Conservation (phyloP, 1,140 invertebrate species). For the Pollicipes pollicipes region DNA sequence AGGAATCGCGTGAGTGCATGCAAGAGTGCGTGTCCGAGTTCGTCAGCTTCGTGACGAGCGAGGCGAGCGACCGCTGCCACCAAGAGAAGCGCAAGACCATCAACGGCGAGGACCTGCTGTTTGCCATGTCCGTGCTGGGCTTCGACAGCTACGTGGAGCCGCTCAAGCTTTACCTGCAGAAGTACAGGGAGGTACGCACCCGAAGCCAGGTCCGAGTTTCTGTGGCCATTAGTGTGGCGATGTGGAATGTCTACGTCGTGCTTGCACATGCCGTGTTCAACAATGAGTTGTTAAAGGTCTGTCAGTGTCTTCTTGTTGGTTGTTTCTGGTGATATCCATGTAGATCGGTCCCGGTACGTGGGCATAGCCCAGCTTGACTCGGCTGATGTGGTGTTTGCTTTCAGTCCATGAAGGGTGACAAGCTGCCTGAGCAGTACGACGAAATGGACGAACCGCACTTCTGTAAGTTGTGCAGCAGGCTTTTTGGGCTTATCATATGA, state of each 20-base stretch:
- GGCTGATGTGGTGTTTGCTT: too few relatives aligned
- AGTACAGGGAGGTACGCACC: slow-evolving; percentile 66
- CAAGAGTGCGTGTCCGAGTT: slow-evolving; percentile 99
- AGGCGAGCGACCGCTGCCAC: slow-evolving; percentile 89
- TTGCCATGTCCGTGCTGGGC: slow-evolving; percentile 88
- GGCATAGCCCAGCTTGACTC: too few relatives aligned
- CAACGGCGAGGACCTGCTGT: slow-evolving; percentile 94
- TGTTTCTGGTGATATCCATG: too few relatives aligned
- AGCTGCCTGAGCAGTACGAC: background rate
- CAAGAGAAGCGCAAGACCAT: slow-evolving; percentile 98
- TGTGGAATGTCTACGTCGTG: too few relatives aligned
- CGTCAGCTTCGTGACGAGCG: slow-evolving; percentile 97
- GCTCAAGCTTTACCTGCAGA: slow-evolving; percentile 86
- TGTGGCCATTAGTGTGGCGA: too few relatives aligned
- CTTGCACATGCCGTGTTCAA: too few relatives aligned
- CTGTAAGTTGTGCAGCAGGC: too few relatives aligned
- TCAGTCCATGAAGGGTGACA: background rate
- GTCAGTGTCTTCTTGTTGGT: too few relatives aligned
- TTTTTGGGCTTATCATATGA: too few relatives aligned
- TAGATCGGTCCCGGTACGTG: too few relatives aligned
- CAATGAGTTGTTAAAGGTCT: too few relatives aligned
- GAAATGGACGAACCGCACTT: background rate
- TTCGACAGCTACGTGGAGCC: slow-evolving; percentile 99
- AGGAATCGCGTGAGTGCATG: slow-evolving; percentile 97
- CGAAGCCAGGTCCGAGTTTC: too few relatives aligned